phyloP scores from a whole-genome alignment of 2,888 invertebrate species.

The Clivina fossor region DNA sequence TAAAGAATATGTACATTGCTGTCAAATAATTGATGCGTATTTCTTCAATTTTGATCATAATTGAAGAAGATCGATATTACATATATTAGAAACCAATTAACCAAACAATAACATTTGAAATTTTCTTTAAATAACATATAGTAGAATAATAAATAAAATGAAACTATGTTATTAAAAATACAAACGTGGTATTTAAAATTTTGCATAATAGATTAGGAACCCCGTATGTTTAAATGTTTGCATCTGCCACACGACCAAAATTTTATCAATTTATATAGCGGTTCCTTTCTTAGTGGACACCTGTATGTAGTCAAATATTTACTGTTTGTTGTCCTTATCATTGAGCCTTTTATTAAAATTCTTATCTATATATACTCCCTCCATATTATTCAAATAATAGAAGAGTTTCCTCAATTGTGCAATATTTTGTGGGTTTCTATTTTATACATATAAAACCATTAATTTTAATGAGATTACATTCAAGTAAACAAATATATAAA shows the following conservation, averaged over 20 bases:
- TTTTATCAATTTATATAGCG: constrained; percentile 1
- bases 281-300: constrained; percentile 23
- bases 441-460: too few species aligned
- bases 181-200: background rate
- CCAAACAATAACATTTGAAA: background rate
- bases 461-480: too few species aligned
- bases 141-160: background rate
- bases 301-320: constrained; percentile 25
- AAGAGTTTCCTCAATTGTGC: too few species aligned
- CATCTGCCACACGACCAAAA: constrained; percentile 7
- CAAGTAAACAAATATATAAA: too few species aligned
- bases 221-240: constrained; percentile 1
- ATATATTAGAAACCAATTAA: background rate
- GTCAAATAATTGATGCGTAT: too few species aligned
- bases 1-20: too few species aligned
- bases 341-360: background rate
- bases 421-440: too few species aligned
- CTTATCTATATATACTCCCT: too few species aligned
- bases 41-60: too few species aligned
- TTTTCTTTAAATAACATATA: background rate
- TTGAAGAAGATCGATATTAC: too few species aligned
- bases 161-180: background rate
- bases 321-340: constrained; percentile 21
- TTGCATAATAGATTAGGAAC: background rate
- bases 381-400: too few species aligned